phyloP scores from a whole-genome alignment of 2,888 invertebrate species.

The Mesoligia furuncula region DNA sequence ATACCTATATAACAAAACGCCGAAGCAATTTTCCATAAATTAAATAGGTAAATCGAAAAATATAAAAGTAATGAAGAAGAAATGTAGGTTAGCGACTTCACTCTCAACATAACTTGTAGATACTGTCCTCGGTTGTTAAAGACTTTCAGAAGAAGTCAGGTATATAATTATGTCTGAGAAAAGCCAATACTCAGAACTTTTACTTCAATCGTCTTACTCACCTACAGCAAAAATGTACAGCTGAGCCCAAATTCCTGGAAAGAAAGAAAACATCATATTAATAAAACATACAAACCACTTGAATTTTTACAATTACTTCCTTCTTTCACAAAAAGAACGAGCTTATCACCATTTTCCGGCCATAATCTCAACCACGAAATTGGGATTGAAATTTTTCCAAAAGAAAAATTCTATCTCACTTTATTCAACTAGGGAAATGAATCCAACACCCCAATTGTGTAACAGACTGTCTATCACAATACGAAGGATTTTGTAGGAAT shows the following conservation, averaged over 20 bases:
- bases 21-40: not conserved
- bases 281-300: constrained; percentile 15
- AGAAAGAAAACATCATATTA: constrained; percentile 59
- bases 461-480: not conserved
- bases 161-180: not conserved
- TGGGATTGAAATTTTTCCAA: not conserved
- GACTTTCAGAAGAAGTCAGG: not conserved
- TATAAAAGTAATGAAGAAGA: not conserved
- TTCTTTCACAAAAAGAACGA: not conserved
- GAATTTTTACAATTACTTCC: not conserved
- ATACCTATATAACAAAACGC: not conserved
- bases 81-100: not conserved
- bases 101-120: not conserved
- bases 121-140: not conserved
- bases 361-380: constrained; percentile 27
- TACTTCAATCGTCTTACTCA: constrained; percentile 68
- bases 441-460: not conserved
- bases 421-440: not conserved
- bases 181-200: constrained; percentile 12
- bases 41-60: not conserved
- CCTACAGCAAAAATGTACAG: constrained; percentile 81
- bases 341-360: constrained; percentile 28
- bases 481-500: not conserved
- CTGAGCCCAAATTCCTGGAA: constrained; percentile 84
- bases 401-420: not conserved